A percentile compares a stretch with the other conserved stretches of the same genome.
Conservation (phyloP, 2,113 vertebrate species). For the Chaetorhynchus papuensis region DNA sequence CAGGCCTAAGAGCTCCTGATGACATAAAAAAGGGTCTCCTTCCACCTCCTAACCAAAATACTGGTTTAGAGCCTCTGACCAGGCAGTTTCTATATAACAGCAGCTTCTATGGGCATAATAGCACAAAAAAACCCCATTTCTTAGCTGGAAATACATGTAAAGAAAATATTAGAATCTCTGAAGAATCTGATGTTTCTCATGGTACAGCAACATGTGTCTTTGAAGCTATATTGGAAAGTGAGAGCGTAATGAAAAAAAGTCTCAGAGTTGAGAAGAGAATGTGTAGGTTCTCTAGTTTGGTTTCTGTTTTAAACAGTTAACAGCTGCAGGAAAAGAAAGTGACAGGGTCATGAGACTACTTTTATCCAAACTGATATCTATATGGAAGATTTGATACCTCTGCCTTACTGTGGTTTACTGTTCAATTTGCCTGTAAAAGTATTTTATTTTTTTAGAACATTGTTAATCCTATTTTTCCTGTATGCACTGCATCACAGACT, state of each 20-base stretch:
- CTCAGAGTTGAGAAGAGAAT: not conserved
- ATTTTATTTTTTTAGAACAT: not conserved
- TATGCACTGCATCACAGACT: not conserved
- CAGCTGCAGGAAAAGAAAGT: not conserved
- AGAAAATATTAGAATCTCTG: not conserved
- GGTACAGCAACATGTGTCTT: not conserved
- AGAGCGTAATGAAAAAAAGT: not conserved
- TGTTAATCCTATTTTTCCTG: not conserved
- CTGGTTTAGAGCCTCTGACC: not conserved
- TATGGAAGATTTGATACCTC: not conserved
- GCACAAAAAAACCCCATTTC: not conserved
- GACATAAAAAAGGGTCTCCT: not conserved
- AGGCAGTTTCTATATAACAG: not conserved
- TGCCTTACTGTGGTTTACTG: not conserved
- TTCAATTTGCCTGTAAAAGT: not conserved
- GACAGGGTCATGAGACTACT: not conserved
- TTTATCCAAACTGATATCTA: not conserved
- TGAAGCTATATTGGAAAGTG: not conserved
- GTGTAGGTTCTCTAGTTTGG: not conserved
- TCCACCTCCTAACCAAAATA: not conserved
- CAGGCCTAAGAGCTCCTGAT: not conserved
- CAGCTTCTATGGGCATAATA: not conserved
- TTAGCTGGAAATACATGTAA: not conserved
- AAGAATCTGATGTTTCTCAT: not conserved
- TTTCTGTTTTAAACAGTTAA: not conserved